Base-by-base conservation (phyloP, 2,113 vertebrate genomes). In the Amphiprion ocellaris region DNA sequence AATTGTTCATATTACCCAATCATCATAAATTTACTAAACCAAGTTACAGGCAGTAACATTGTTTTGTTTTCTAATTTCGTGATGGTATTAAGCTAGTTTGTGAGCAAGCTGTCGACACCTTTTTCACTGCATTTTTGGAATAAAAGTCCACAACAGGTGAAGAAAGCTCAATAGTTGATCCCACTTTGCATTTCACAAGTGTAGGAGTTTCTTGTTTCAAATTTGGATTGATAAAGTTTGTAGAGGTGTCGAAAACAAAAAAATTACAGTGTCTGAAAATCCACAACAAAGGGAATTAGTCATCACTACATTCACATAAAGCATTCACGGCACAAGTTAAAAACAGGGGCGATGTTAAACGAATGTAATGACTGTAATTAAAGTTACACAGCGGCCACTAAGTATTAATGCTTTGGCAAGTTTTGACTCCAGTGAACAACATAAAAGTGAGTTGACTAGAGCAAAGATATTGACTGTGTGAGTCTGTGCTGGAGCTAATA, bases 251-350 rank as follows among this genome's bases (percentile, higher is more conserved):
- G 52, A 68, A 77, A 54, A 77, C n/a, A 75, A 75, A 37, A 78
- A 19, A 33, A 53, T 30, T 23, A 17, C n/a, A 47, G 62, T 15
- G 75, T 60, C 59, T 74, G 33, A 74, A 71, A 80, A 69, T 50
- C 49, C 33, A 60, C 21, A 72, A 60, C 59, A 84, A 75, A 69
- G 28, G 10, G 53, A 77, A 68, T 78, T 63, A 76, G 52, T 79
- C 69, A 80, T 79, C 49, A 74, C 5, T 70, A n/a, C 30, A 52
- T 54, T 60, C 15, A 55, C 4, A 55, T 65, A 16, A 68, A 72
- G 44, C 37, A 72, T 71, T 69, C 2, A 70, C 33, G 15, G 26
- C 1, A 23, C 26, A 24, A 76, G 56, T 64, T 58, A 30, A 49
- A 70, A 61, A 56, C n/a, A 41, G 47, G 47, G 37, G 14, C 19